Conservation (phyloP, 2,888 invertebrate species). For the Patella ulyssiponensis region DNA sequence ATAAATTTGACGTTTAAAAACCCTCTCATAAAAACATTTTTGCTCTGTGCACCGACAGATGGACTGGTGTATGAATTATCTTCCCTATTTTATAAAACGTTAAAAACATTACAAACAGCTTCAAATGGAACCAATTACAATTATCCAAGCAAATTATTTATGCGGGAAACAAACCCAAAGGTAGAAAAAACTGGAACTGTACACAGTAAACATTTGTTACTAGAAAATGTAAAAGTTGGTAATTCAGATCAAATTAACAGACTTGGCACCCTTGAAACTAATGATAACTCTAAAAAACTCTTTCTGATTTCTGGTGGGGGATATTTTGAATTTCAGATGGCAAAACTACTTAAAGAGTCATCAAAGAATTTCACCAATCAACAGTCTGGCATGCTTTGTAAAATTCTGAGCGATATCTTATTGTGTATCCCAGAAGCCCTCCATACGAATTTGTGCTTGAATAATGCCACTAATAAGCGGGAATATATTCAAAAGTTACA, state of each 20-base stretch:
- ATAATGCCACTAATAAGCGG: neutral
- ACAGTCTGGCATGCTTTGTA: constrained; percentile 18
- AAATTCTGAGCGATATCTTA: constrained; percentile 35
- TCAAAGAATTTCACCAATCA: constrained; percentile 19
- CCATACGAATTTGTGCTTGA: constrained; percentile 27
- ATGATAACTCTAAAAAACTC: too few relatives aligned
- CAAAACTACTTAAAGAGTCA: constrained; percentile 29
- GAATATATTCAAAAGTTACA: constrained; percentile 23
- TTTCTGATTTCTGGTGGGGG: constrained; percentile 41
- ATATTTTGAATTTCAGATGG: constrained; percentile 45
- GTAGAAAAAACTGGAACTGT: too few relatives aligned
- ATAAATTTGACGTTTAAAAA: constrained; percentile 20
- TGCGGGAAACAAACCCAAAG: too few relatives aligned
- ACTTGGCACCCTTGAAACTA: too few relatives aligned
- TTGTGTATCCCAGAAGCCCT: constrained; percentile 36
- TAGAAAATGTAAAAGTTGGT: too few relatives aligned
- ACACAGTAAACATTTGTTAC: too few relatives aligned
- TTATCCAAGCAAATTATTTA: neutral
- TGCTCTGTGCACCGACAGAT: constrained; percentile 36
- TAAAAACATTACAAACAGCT: constrained; percentile 25
- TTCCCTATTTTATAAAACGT: constrained; percentile 14
- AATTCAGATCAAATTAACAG: too few relatives aligned
- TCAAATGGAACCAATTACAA: constrained; percentile 17
- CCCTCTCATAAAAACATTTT: constrained; percentile 14
- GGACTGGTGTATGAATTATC: constrained; percentile 21